Conservation (phyloP, 2,113 vertebrate species). For the Myrmophylax atrothorax region DNA sequence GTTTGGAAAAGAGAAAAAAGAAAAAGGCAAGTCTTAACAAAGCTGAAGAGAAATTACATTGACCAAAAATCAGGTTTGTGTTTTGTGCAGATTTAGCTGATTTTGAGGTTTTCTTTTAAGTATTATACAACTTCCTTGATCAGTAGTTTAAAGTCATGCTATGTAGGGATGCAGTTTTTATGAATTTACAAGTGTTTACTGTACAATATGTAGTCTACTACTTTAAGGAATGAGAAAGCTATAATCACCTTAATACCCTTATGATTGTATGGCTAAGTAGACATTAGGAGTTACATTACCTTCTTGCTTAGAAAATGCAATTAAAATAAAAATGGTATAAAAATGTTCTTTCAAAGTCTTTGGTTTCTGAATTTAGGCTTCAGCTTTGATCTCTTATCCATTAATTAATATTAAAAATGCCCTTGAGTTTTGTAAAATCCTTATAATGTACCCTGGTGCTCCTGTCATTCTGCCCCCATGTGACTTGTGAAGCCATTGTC, state of each 20-base stretch:
- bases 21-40: background rate
- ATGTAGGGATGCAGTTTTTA: background rate
- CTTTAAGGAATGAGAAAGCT: background rate
- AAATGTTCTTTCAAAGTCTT: background rate
- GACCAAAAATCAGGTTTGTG: background rate
- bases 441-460: background rate
- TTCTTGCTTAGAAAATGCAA: background rate
- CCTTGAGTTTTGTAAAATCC: background rate
- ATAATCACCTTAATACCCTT: background rate
- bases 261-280: background rate
- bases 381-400: background rate
- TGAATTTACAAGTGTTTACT: background rate
- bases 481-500: fast-evolving
- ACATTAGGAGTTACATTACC: background rate
- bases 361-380: background rate
- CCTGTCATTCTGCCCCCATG: background rate
- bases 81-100: background rate
- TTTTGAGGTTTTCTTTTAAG: background rate
- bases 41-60: background rate
- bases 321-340: background rate
- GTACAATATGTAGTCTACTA: background rate
- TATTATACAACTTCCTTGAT: background rate
- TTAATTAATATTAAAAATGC: background rate
- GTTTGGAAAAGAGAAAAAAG: background rate
- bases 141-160: fast-evolving